Conservation (phyloP, 2,888 invertebrate species). For the Apamea epomidion region DNA sequence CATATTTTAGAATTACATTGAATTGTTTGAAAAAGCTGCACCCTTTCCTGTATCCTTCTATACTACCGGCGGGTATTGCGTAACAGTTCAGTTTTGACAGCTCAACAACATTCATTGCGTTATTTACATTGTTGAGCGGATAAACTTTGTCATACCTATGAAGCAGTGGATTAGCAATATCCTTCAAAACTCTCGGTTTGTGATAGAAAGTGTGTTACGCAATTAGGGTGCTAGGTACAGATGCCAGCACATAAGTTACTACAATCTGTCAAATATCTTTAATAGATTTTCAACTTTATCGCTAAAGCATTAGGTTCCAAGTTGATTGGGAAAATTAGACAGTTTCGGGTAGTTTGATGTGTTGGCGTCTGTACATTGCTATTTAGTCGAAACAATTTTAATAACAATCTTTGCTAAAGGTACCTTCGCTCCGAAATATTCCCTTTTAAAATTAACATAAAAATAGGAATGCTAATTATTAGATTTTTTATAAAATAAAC, state of each 20-base stretch:
- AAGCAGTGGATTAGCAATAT: not conserved
- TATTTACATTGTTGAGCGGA: not conserved
- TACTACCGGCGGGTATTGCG: too few species aligned
- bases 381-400: not conserved
- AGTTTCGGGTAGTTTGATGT: too few species aligned
- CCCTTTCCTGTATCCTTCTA: not conserved
- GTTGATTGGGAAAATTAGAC: too few species aligned
- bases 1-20: not conserved
- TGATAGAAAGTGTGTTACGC: not conserved
- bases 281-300: too few species aligned
- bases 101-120: not conserved
- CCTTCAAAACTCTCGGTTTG: not conserved
- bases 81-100: too few species aligned
- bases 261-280: too few species aligned
- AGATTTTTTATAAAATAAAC: constrained; percentile 8
- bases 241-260: too few species aligned
- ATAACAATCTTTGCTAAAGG: not conserved
- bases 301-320: too few species aligned
- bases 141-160: not conserved
- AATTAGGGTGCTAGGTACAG: not conserved
- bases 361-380: not conserved
- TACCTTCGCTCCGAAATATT: not conserved
- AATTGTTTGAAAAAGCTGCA: not conserved
- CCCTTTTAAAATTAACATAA: constrained; percentile 1
- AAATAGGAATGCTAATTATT: constrained; percentile 29